These are phyloP conservation scores for Drosophila orena DNA, from an alignment of 1,140 invertebrate species.

Conservation along the genomic window DNA sequence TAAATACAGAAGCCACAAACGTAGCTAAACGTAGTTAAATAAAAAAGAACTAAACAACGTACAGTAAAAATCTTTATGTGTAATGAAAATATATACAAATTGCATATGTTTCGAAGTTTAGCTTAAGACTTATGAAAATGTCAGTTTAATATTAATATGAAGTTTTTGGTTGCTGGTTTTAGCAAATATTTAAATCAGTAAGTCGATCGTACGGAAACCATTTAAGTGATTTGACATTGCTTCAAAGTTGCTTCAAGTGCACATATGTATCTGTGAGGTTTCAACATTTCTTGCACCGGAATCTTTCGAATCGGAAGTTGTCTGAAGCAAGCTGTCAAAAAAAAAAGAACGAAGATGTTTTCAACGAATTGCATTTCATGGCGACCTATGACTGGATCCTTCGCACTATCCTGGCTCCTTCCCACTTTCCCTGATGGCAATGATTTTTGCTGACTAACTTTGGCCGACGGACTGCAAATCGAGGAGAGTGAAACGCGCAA, in stretches of 20 bases:
- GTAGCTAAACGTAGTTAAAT: no score
- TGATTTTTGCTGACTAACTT: slow-evolving; percentile 77
- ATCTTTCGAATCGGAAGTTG: slow-evolving; percentile 45
- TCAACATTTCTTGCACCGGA: slow-evolving; percentile 14
- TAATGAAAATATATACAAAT: no score
- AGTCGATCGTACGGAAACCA: not conserved
- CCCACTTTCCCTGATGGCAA: slow-evolving; percentile 25
- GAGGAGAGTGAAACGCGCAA: slow-evolving; percentile 25
- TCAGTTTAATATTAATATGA: no score
- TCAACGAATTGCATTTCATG: slow-evolving; percentile 20
- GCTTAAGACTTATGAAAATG: no score
- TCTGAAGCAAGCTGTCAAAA: slow-evolving; percentile 34
- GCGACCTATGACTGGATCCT: slow-evolving; percentile 3
- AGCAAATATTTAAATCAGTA: no score
- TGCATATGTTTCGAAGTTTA: no score
- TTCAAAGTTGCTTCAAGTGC: no score
- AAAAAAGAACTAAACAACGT: no score
- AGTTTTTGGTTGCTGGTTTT: no score
- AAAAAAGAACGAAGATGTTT: slow-evolving; percentile 37
- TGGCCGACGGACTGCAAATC: slow-evolving; percentile 29
- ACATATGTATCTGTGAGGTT: not conserved
- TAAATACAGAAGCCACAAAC: no score
- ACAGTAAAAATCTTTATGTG: no score
- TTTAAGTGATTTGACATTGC: not conserved
- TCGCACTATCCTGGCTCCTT: slow-evolving; percentile 6